Evolutionary conservation across 1,140 invertebrate genomes (phyloP), one percentile per base, ranked within the genome.

Genomic region (Cydia strobilella): DNA sequence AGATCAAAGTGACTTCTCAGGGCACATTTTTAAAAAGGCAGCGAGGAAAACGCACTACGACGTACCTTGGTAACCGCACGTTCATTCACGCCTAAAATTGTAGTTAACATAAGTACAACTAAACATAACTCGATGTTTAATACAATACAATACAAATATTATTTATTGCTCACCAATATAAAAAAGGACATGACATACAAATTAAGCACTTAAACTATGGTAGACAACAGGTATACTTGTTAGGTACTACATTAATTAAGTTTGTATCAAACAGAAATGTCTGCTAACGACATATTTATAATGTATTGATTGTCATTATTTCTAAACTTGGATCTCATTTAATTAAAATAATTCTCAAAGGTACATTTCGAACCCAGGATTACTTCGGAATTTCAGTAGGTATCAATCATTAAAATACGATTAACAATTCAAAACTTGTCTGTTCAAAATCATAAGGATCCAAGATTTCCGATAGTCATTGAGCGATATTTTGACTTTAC

Each of bases 381-480:
- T 66, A 15, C 15, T 7, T 54, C 27, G 4, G 2, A 31, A 66
- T 63, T 18, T 27, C 27, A 66, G 0, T 13, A 35, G 39, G 0
- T 13, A 35, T 39, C 27, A 35, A 66, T 66, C 63, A 39, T 66
- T 31, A 2, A 66, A 66, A 66, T 35, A 15, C 35, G 31, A 66
- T 66, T 18, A 66, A 66, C 31, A 31, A 15, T 66, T 66, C 27
- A 66, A 35, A 66, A 35, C 63, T 66, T 18, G 27, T 66, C 5
- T 66, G 13, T 66, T 66, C 15, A n/a, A 35, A 66, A 66, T 18
- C 13, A 66, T 66, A 27, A 65, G 18, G 63, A 18, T 66, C 31
- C 63, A 7, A 35, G 15, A 35, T n/a, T n/a, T n/a, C n/a, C n/a
- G n/a, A n/a, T n/a, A n/a, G 10, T 66, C 13, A 66, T 31, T 31